Evolutionary conservation across 2,113 vertebrate genomes (phyloP).

Genomic region (Cariama cristata): DNA sequence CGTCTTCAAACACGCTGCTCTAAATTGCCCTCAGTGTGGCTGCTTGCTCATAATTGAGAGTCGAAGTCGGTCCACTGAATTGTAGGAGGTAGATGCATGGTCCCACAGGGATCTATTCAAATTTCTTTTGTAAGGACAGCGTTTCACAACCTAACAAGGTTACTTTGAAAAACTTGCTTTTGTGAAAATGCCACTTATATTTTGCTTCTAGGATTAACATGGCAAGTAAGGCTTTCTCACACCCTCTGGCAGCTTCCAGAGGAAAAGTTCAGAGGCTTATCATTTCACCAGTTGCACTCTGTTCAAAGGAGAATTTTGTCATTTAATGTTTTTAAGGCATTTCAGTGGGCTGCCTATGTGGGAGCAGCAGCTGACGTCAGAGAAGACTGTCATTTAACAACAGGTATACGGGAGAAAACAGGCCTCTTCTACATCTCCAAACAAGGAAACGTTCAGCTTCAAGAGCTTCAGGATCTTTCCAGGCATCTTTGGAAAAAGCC

Average conservation of each 20-base stretch:
- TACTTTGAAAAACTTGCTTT: background rate
- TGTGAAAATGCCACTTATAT: constrained; percentile 3
- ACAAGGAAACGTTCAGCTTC: background rate
- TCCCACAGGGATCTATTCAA: background rate
- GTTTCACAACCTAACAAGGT: constrained; percentile 8
- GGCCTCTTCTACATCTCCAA: background rate
- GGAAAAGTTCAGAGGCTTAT: constrained; percentile 30
- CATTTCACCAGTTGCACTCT: background rate
- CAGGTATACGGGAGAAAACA: background rate
- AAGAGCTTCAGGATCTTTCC: background rate
- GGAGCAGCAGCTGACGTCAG: constrained; percentile 26
- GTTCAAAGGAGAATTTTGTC: background rate
- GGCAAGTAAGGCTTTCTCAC: constrained; percentile 39
- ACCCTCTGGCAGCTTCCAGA: constrained; percentile 25
- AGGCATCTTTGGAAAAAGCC: background rate
- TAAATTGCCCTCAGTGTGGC: background rate
- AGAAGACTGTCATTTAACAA: background rate
- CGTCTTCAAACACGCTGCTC: background rate
- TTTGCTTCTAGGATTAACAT: constrained; percentile 26
- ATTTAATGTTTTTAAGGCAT: constrained; percentile 31
- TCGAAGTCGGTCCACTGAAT: background rate
- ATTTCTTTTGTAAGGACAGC: background rate
- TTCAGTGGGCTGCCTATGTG: constrained; percentile 4
- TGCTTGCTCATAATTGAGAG: background rate
- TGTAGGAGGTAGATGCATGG: background rate